Conservation (phyloP, 2,113 vertebrate species). For the Scopus umbretta region DNA sequence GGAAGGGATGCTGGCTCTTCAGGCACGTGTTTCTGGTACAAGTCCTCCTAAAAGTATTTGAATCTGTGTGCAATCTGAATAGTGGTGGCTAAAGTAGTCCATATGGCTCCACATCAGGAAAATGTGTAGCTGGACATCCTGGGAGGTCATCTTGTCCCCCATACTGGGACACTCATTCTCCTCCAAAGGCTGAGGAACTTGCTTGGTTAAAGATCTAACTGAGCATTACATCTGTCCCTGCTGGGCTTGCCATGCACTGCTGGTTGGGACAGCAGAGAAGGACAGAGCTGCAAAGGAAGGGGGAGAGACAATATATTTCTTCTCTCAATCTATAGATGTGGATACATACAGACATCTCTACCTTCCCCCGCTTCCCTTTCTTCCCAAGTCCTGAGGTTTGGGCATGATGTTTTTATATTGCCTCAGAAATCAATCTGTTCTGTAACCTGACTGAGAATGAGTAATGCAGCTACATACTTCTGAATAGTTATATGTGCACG, state of each 20-base stretch:
- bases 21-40: neutral
- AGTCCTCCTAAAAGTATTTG: neutral
- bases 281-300: neutral
- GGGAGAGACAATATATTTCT: neutral
- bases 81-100: neutral
- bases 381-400: neutral
- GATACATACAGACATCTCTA: neutral
- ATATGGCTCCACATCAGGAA: neutral
- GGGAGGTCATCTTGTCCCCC: neutral
- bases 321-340: neutral
- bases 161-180: neutral
- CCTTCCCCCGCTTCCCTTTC: neutral
- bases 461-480: slow-evolving; percentile 62
- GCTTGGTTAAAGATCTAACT: neutral
- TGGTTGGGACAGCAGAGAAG: neutral
- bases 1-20: neutral
- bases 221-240: neutral
- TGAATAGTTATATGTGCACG: slow-evolving; percentile 50
- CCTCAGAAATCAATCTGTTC: slow-evolving; percentile 56
- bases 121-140: neutral
- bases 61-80: neutral
- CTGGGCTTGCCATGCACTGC: neutral
- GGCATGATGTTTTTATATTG: slow-evolving; percentile 55
- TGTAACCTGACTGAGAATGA: slow-evolving; percentile 59
- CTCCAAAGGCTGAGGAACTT: neutral